phyloP scores from a whole-genome alignment of 1,140 invertebrate species.

The Leptonema lineaticorne region DNA sequence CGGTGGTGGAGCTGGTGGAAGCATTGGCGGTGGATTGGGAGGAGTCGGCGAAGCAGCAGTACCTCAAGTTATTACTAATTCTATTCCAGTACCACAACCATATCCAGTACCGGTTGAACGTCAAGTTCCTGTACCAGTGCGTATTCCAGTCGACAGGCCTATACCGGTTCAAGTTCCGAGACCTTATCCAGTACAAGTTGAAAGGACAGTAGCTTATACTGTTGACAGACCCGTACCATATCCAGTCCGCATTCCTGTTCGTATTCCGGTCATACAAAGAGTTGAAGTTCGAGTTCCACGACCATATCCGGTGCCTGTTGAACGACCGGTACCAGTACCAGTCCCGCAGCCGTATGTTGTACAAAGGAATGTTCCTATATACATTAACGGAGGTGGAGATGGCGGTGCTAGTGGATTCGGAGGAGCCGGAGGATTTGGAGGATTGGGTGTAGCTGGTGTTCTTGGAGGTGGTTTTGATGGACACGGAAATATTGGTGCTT shows the following conservation, averaged over 20 bases:
- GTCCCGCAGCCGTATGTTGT: slow-evolving; percentile 38
- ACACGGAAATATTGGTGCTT: slow-evolving; percentile 32
- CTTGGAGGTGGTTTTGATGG: slow-evolving; percentile 34
- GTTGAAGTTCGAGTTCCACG: slow-evolving; percentile 47
- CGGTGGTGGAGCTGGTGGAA: background rate
- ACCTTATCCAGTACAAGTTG: slow-evolving; percentile 47
- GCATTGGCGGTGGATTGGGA: background rate
- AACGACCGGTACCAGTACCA: slow-evolving; percentile 49
- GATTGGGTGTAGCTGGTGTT: slow-evolving; percentile 24
- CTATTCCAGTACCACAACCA: slow-evolving; percentile 37
- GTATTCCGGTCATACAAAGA: slow-evolving; percentile 50
- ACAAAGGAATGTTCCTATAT: slow-evolving; percentile 41
- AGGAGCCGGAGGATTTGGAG: slow-evolving; percentile 25
- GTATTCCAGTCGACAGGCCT: slow-evolving; percentile 38
- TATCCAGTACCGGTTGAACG: slow-evolving; percentile 37
- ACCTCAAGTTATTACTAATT: slow-evolving; percentile 39
- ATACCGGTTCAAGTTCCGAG: slow-evolving; percentile 36
- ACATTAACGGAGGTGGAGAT: slow-evolving; percentile 29
- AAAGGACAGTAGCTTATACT: slow-evolving; percentile 44
- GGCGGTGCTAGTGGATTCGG: background rate
- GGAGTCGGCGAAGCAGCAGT: slow-evolving; percentile 8
- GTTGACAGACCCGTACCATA: slow-evolving; percentile 43
- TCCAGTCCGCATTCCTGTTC: slow-evolving; percentile 42
- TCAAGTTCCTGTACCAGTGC: slow-evolving; percentile 32
- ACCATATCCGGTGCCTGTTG: slow-evolving; percentile 46